Percentiles rank a stretch among this genome's conserved stretches.
Evolutionary conservation across 2,113 vertebrate genomes (phyloP).

Genomic region (Taxidea taxus): DNA sequence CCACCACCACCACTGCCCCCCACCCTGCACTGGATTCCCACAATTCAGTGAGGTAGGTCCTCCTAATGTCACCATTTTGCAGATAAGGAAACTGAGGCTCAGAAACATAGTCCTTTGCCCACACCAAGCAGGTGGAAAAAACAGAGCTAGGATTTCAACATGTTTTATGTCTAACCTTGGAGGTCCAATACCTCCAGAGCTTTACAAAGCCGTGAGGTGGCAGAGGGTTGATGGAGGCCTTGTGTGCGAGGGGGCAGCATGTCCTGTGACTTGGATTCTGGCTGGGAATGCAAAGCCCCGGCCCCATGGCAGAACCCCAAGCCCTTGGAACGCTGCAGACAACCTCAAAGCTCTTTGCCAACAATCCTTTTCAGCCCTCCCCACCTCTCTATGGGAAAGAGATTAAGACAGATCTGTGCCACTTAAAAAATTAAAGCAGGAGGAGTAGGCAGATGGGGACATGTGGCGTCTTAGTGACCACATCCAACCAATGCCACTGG

Average conservation of each 20-base stretch:
- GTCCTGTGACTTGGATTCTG: neutral
- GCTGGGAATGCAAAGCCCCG: neutral
- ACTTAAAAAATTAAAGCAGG: constrained; percentile 47
- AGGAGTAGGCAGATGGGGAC: constrained; percentile 28
- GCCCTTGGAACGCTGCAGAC: neutral
- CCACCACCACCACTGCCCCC: neutral
- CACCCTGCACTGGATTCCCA: neutral
- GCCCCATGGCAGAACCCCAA: neutral
- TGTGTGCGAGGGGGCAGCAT: neutral
- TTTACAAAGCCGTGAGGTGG: neutral
- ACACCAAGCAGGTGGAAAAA: neutral
- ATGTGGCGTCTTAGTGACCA: neutral
- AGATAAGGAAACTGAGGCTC: neutral
- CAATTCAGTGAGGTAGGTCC: neutral
- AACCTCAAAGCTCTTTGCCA: neutral
- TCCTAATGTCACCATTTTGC: neutral
- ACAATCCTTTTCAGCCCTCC: neutral
- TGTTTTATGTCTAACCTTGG: neutral
- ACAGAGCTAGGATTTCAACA: neutral
- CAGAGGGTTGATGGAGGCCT: neutral
- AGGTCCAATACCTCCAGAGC: neutral
- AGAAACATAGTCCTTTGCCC: neutral
- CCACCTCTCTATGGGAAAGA: constrained; percentile 39
- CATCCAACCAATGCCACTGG: neutral
- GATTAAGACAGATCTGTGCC: constrained; percentile 47